A percentile compares a stretch with the other conserved stretches of the same genome.
Conservation (phyloP, 2,797 vertebrate species). For the Podargus strigoides region DNA sequence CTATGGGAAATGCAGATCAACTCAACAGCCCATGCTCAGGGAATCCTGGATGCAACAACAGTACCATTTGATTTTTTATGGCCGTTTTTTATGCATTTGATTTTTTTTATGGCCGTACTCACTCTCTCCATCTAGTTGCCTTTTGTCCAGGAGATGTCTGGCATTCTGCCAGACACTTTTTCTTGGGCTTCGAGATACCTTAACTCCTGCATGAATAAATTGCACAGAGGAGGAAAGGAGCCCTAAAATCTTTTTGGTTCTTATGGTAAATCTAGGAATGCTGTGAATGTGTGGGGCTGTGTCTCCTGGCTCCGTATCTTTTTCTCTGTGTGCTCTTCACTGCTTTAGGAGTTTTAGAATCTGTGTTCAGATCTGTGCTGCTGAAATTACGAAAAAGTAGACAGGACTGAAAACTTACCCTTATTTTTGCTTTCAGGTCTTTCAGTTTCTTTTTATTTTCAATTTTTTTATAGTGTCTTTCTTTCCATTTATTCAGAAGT, state of each 20-base stretch:
- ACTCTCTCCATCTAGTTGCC: not conserved
- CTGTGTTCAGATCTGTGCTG: not conserved
- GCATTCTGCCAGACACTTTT: not conserved
- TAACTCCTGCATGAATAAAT: not conserved
- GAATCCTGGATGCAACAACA: not conserved
- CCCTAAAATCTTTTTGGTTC: not conserved
- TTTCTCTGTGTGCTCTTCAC: not conserved
- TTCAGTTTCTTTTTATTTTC: conserved; percentile 73
- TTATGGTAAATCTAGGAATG: not conserved
- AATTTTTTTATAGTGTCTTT: conserved; percentile 60
- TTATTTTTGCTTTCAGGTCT: conserved; percentile 77
- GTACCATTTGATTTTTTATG: not conserved
- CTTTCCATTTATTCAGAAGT: conserved; percentile 78
- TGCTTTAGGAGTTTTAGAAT: not conserved
- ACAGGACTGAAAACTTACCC: conserved; percentile 67
- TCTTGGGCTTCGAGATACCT: not conserved
- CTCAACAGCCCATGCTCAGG: not conserved
- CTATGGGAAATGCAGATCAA: not conserved
- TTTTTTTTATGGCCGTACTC: not conserved
- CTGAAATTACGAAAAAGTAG: not conserved
- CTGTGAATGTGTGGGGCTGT: not conserved
- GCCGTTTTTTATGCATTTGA: not conserved
- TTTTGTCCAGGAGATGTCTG: not conserved
- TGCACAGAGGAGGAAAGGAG: not conserved
- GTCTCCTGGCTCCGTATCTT: not conserved